Evolutionary conservation across 2,888 invertebrate genomes (phyloP), one percentile per base, ranked within the genome.

Genomic region (Dermolepida albohirtum): DNA sequence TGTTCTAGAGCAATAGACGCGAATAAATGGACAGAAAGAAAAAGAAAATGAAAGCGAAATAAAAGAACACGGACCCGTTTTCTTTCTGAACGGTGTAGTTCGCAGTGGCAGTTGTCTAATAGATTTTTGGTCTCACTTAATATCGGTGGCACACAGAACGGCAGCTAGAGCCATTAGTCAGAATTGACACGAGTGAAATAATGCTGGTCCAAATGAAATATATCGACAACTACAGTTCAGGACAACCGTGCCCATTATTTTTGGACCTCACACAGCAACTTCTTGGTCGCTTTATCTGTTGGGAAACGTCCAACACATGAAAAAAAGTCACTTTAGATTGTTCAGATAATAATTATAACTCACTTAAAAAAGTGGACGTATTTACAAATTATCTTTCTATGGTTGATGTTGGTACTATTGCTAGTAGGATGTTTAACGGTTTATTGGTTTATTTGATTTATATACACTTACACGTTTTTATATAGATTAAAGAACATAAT

Each of bases 131-230:
- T 77, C 73, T 72, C 78, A 79, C 79, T 80, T 79, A 80, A 80
- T 80, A 79, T 78, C 77, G 75, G 75, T 75, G 76, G 73, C 75
- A 75, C 76, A 62, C 34, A 62, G 59, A 74, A 74, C 77, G 75
- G 72, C 73, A 74, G 78, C 77, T 74, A 75, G 74, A 75, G 78
- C 79, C 80, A 81, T 81, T 80, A 80, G 80, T 81, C 78, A 79
- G 77, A 77, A 79, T 80, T 78, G 81, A 81, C 80, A 78, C 74
- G 73, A 66, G 75, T 78, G 78, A 79, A 80, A 80, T 78, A 79
- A 79, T 74, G 79, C 76, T 76, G 74, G 76, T 65, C 78, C 65
- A 77, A 78, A 79, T 78, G 78, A 78, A 78, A 79, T 79, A 79
- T 79, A 78, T 79, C 77, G 78, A 78, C 78, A 76, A 77, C 76